Evolutionary conservation across 1,140 invertebrate genomes (phyloP).

Genomic region (Drosophila miranda): DNA sequence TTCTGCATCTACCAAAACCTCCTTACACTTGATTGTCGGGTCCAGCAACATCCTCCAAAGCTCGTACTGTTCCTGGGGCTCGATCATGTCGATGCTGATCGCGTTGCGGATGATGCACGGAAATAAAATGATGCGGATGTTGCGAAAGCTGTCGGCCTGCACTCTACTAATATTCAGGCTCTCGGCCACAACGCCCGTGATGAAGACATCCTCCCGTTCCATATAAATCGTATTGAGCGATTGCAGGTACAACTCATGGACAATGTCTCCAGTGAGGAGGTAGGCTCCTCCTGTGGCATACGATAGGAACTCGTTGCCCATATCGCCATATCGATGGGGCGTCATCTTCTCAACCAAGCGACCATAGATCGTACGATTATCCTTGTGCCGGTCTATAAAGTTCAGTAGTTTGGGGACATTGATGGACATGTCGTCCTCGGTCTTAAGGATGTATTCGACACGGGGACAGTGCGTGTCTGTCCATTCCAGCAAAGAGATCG

Average conservation of each 20-base stretch:
- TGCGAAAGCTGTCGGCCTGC: constrained; percentile 92
- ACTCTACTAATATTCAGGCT: constrained; percentile 87
- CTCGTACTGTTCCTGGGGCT: constrained; percentile 93
- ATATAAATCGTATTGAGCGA: constrained; percentile 89
- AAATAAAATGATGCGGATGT: constrained; percentile 90
- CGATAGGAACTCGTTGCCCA: constrained; percentile 87
- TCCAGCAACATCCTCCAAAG: constrained; percentile 94
- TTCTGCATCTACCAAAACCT: too few species aligned
- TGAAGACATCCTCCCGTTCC: constrained; percentile 94
- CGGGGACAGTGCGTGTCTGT: constrained; percentile 90
- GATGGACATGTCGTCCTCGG: constrained; percentile 95
- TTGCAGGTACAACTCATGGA: constrained; percentile 86
- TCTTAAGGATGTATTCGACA: constrained; percentile 76
- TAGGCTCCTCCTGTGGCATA: constrained; percentile 95
- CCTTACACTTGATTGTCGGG: constrained; percentile 90
- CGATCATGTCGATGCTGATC: constrained; percentile 95
- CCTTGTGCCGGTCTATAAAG: constrained; percentile 88
- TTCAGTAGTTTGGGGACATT: constrained; percentile 90
- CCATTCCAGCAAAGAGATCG: constrained; percentile 93
- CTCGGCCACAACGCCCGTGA: constrained; percentile 93
- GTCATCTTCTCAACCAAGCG: constrained; percentile 92
- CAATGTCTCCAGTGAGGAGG: constrained; percentile 87
- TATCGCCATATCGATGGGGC: constrained; percentile 85
- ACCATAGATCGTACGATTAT: constrained; percentile 89
- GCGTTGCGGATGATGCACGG: constrained; percentile 91